Base-by-base conservation (phyloP, 2,888 invertebrate species). In the Drosophila austrosaltans region DNA sequence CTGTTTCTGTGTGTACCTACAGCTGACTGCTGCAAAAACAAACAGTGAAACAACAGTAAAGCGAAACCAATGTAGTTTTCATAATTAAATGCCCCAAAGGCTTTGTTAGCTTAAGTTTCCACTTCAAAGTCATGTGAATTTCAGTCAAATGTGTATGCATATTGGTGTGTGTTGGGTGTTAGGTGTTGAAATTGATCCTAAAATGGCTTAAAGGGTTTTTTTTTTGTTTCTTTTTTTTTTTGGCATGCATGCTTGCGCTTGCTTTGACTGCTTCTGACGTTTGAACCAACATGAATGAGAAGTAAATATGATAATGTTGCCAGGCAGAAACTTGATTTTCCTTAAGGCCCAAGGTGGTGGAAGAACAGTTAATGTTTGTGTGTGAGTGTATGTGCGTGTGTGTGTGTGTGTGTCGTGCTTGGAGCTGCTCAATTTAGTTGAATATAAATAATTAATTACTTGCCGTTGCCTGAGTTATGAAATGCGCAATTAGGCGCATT, bases 401-500 rank as follows among this genome's bases (percentile, higher is more conserved):
- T 72, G 66, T 68, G 73, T 67, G 72, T 54, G 63, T 78, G 67
- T 73, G 64, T 76, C 76, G 76, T 75, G 78, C 69, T 72, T 68
- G 77, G 71, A 59, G 70, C 68, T 74, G 83, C 83, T 89, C 88
- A 87, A 86, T 87, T 88, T 86, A 82, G 87, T 88, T 89, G 71
- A 79, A 79, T 81, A 81, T 89, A 75, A 84, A 86, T 88, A 88
- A 88, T 89, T 88, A 88, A 89, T 89, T 79, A 84, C 76, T 73
- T 84, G 78, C 78, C 76, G 79, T 76, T 87, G 83, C 86, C 81
- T 81, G 79, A 82, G 89, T 84, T 89, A 88, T 87, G 86, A 89
- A 87, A 87, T 89, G 86, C 84, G 86, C 87, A 86, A 89, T 87
- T 87, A 87, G 84, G 75, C 79, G 82, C 77, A 77, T 89, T 82